Percentiles rank a stretch among this genome's conserved stretches.
These are phyloP conservation scores for Helicoverpa armigera DNA, from an alignment of 1,140 invertebrate genomes.

Conservation along the genomic window DNA sequence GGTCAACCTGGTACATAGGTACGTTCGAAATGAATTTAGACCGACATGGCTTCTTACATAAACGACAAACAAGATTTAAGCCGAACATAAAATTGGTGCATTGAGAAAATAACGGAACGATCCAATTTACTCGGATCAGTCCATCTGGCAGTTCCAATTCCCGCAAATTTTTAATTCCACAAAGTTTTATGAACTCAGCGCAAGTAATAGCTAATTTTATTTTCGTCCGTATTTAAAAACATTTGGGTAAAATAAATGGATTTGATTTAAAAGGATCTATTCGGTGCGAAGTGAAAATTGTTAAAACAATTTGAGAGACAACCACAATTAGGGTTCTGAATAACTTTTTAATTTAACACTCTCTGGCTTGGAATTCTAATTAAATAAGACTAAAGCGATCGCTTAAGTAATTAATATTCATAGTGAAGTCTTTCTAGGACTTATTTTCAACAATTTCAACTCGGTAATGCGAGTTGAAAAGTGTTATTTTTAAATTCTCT, in stretches of 20 bases:
- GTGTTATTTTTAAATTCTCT: slow-evolving; percentile 38
- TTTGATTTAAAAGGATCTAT: slow-evolving; percentile 30
- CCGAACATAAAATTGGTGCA: slow-evolving; percentile 45
- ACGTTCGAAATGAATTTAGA: slow-evolving; percentile 47
- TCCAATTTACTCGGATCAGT: slow-evolving; percentile 40
- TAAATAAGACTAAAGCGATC: slow-evolving; percentile 38
- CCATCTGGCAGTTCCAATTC: slow-evolving; percentile 25
- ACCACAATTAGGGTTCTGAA: slow-evolving; percentile 25
- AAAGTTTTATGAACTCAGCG: slow-evolving; percentile 27
- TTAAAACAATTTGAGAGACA: slow-evolving; percentile 28
- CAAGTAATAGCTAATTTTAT: slow-evolving; percentile 13
- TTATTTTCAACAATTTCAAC: slow-evolving; percentile 40
- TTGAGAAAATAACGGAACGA: slow-evolving; percentile 31
- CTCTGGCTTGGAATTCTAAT: slow-evolving; percentile 34
- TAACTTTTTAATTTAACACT: slow-evolving; percentile 43
- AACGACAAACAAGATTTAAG: slow-evolving; percentile 48
- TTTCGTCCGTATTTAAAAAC: slow-evolving; percentile 4
- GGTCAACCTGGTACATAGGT: slow-evolving; percentile 49
- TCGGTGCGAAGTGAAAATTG: slow-evolving; percentile 25
- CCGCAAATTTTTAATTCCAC: slow-evolving; percentile 27
- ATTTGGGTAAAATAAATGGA: slow-evolving; percentile 12
- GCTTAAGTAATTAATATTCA: slow-evolving; percentile 41
- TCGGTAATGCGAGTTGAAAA: slow-evolving; percentile 27
- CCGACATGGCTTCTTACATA: slow-evolving; percentile 38
- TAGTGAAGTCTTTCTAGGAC: slow-evolving; percentile 35